These are phyloP conservation scores for Drosophila paulistorum DNA, from an alignment of 1,140 invertebrate species.

Conservation along the genomic window DNA sequence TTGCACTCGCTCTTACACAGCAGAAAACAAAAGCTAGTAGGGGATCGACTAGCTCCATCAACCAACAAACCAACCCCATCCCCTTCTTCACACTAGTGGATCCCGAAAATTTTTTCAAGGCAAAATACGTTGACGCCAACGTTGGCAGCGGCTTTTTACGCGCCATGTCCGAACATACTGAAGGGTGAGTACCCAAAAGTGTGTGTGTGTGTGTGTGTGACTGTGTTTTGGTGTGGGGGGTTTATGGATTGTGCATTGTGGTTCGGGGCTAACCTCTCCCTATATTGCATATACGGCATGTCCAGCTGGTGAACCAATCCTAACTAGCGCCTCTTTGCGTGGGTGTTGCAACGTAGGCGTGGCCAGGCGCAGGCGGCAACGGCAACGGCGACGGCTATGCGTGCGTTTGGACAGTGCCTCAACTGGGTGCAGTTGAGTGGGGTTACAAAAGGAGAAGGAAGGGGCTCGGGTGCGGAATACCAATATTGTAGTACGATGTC, in stretches of 20 bases:
- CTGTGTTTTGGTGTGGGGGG: background rate
- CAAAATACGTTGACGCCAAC: conserved; percentile 63
- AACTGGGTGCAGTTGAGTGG: background rate
- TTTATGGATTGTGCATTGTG: background rate
- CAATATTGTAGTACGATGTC: conserved; percentile 57
- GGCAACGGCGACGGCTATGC: conserved; percentile 40
- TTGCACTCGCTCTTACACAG: background rate
- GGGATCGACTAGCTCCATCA: no score
- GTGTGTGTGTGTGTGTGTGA: no score
- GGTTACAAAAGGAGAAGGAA: background rate
- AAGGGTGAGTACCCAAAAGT: conserved; percentile 1
- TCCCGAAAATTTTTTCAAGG: conserved; percentile 66
- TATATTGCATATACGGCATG: conserved; percentile 31
- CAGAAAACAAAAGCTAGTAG: no score
- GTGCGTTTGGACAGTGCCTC: conserved; percentile 23
- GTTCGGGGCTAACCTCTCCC: conserved; percentile 4
- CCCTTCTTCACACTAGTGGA: conserved; percentile 11
- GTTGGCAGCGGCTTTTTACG: conserved; percentile 69
- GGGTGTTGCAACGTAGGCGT: conserved; percentile 73
- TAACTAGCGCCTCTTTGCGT: conserved; percentile 75
- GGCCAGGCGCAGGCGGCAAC: conserved; percentile 65
- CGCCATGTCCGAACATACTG: conserved; percentile 57
- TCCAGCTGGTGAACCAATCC: conserved; percentile 77
- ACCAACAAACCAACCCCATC: no score
- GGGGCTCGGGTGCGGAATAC: conserved; percentile 42